Base-by-base conservation (phyloP, 1,140 invertebrate genomes). In the Conus betulinus region DNA sequence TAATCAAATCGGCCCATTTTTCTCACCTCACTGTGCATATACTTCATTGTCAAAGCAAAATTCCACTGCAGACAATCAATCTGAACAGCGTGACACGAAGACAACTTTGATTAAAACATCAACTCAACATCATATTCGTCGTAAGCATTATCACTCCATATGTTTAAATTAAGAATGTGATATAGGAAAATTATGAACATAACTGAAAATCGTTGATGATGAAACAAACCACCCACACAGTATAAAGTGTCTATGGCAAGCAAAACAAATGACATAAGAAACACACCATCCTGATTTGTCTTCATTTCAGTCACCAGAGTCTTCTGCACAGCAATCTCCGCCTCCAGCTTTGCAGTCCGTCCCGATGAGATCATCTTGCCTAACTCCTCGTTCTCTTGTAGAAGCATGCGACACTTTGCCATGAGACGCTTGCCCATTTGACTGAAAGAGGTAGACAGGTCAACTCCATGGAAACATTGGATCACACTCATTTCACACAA, bases 351-450 rank as follows among this genome's bases (percentile, higher is more conserved):
- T 60, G 99, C 98, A 93, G 99, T 97, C 91, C 98, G 96, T 7
- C 99, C 99, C 91, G 98, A 99, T 10, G 98, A 97, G 79, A 99
- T 99, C 96, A 99, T 98, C 94, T 98, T 98, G 27, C 99, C 99
- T 20, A 99, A 96, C 94, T 99, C 99, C 95, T 99, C 99, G 96
- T 99, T 99, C 95, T 99, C 99, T 95, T 99, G 98, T 94, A 99
- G 98, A n/a, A 99, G 96, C 90, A 99, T 96, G 89, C 98, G 96
- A 94, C 99, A 99, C 95, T 99, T 99, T 8, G 98, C 98, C 98
- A 99, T 99, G 88, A 99, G 96, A 90, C 98, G 97, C 96, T 99
- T 99, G 27, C 99, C 99, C 67, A 98, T 99, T 96, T 99, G 95
- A 89, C 95, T 95, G 93, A 84, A 92, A 93, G 87, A 83, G 90